Evolutionary conservation across 2,888 invertebrate genomes (phyloP), one percentile per base, ranked within the genome.

Genomic region (Acanthopleura granulata): DNA sequence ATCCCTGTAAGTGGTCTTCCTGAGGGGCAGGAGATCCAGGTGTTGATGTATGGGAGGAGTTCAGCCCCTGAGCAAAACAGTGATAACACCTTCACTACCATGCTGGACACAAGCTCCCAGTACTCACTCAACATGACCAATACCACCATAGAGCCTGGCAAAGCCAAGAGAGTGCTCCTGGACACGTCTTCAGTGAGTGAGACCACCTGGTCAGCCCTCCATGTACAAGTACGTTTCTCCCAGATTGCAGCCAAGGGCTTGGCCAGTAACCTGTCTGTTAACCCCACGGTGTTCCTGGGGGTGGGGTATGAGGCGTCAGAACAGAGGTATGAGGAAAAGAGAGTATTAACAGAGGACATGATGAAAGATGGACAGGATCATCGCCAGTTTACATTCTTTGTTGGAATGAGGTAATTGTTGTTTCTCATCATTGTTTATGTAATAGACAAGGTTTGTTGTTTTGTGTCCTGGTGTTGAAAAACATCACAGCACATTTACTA

Each of bases 381-480:
- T 69, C 78, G 79, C 62, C 27, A 73, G 0, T 86, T 83, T 72
- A 86, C 87, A 3, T 82, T 86, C 77, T 84, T 80, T 73, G 76
- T 83, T 16, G 70, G 73, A 49, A 29, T 73, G 29, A 73, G 77
- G 85, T 85, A 76, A 66, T 6, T 4, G 6, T 27, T 25, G 16
- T 22, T 1, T 66, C 3, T 22, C 14, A 9, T 40, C 9, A 6
- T 40, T 40, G 40, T 40, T 9, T 9, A 40, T 40, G 9, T 40
- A 9, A 9, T 40, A 9, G 9, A 9, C 40, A 40, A 9, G 3
- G 9, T 40, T 40, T 40, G 40, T 40, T 3, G 40, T 3, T 40
- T 6, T 40, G 40, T 40, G 9, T 40, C 40, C 40, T 40, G 40
- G 40, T 40, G 40, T 40, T 6, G 9, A 40, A 40, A 40, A 40